phyloP scores from a whole-genome alignment of 1,140 invertebrate species.

The Anastrepha ludens region DNA sequence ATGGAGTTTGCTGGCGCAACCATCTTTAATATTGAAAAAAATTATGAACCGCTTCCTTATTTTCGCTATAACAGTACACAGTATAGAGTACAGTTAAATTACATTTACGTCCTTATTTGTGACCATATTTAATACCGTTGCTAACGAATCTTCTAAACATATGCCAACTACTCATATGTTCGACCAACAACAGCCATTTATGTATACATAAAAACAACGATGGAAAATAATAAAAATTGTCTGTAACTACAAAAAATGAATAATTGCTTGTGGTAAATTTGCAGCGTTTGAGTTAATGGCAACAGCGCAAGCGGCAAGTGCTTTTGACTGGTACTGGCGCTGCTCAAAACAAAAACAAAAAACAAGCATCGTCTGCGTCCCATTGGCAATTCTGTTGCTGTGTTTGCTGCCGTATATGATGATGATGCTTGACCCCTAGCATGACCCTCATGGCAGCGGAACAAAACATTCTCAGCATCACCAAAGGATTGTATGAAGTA shows the following conservation, averaged over 20 bases:
- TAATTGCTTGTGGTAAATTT: slow-evolving; percentile 41
- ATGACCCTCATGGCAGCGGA: neutral
- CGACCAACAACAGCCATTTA: neutral
- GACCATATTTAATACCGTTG: slow-evolving; percentile 30
- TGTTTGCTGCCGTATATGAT: neutral
- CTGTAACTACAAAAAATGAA: slow-evolving; percentile 36
- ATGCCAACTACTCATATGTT: neutral
- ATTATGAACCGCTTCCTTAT: neutral
- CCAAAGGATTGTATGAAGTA: neutral
- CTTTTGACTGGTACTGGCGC: neutral
- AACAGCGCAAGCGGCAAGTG: neutral
- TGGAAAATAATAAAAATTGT: slow-evolving; percentile 20
- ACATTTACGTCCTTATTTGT: slow-evolving; percentile 15
- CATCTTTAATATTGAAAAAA: neutral
- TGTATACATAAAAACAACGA: too few relatives aligned
- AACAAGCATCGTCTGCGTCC: neutral
- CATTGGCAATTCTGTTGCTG: neutral
- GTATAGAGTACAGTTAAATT: neutral
- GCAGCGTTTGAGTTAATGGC: slow-evolving; percentile 42
- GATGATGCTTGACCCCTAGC: slow-evolving; percentile 39
- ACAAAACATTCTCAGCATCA: neutral
- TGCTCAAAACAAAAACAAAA: neutral
- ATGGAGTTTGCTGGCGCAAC: neutral
- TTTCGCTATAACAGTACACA: neutral
- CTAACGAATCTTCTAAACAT: neutral